phyloP scores from a whole-genome alignment of 2,888 invertebrate genomes.

The Tuta absoluta region DNA sequence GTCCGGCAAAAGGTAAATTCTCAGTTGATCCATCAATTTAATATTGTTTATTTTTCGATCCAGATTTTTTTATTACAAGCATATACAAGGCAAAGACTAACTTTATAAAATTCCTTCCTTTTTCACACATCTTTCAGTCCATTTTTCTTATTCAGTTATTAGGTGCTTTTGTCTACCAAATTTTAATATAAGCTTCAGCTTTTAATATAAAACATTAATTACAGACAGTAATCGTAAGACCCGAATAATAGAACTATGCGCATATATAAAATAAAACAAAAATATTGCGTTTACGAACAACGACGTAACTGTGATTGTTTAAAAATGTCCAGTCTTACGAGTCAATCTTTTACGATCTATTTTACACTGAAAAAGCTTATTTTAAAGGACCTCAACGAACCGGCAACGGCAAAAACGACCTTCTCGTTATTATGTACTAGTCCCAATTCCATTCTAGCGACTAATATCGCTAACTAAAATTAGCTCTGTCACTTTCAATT shows the following conservation, averaged over 20 bases:
- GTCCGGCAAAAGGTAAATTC: neutral
- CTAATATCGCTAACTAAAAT: too few relatives aligned
- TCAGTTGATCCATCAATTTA: neutral
- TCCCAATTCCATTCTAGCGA: too few relatives aligned
- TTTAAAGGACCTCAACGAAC: neutral
- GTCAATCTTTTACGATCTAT: neutral
- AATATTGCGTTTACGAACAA: too few relatives aligned
- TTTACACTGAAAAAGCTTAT: conserved; percentile 2
- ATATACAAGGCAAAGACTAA: conserved; percentile 19
- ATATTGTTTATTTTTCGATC: conserved; percentile 14
- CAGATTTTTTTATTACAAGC: conserved; percentile 20
- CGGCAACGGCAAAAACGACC: neutral
- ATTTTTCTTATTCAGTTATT: conserved; percentile 8
- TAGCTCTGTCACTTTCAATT: too few relatives aligned
- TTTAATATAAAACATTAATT: neutral
- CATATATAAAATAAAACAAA: too few relatives aligned
- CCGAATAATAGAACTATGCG: neutral
- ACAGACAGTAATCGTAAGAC: neutral
- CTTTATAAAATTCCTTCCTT: conserved; percentile 15
- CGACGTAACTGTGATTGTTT: neutral
- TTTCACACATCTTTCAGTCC: conserved; percentile 15
- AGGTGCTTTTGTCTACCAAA: neutral
- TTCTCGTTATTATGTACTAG: neutral
- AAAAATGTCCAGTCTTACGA: conserved; percentile 2
- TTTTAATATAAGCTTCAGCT: neutral